Percentiles rank a stretch among this genome's conserved stretches.
phyloP scores from a whole-genome alignment of 2,113 vertebrate species.

The Microcebus jonahi region DNA sequence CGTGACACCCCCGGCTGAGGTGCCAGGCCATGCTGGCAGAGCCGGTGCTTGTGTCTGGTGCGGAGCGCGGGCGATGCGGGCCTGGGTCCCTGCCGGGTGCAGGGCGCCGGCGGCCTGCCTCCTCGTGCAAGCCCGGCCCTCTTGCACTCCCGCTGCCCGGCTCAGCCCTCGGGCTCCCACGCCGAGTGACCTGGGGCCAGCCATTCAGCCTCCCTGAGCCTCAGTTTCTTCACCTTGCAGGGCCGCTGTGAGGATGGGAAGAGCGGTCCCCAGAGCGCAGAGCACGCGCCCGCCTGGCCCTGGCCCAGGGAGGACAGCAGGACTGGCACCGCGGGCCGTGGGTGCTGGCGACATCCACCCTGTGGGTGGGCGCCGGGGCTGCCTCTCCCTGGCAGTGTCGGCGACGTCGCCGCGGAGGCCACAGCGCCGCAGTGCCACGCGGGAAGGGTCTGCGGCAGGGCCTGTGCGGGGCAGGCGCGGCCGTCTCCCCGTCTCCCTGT shows the following conservation, averaged over 20 bases:
- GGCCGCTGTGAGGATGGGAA: neutral
- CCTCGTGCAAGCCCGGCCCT: neutral
- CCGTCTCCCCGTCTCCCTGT: neutral
- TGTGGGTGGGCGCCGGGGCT: neutral
- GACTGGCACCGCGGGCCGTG: rapidly evolving
- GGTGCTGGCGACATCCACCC: neutral
- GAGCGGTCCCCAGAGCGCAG: rapidly evolving
- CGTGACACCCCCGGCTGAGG: neutral
- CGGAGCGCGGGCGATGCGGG: neutral
- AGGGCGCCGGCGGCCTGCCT: neutral
- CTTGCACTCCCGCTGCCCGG: neutral
- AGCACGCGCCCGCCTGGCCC: neutral
- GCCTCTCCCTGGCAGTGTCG: neutral
- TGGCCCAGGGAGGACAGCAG: neutral
- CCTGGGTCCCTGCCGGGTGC: neutral
- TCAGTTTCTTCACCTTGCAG: neutral
- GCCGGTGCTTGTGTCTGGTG: neutral
- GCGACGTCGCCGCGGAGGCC: neutral
- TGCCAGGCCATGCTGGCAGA: neutral
- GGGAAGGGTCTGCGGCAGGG: neutral
- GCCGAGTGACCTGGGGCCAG: neutral
- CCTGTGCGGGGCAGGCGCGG: neutral
- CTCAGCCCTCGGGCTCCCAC: neutral
- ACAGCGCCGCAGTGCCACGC: neutral
- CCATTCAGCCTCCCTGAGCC: neutral